Conservation (phyloP, 2,888 invertebrate genomes). For the Imbricaverruca yamaguchii region DNA sequence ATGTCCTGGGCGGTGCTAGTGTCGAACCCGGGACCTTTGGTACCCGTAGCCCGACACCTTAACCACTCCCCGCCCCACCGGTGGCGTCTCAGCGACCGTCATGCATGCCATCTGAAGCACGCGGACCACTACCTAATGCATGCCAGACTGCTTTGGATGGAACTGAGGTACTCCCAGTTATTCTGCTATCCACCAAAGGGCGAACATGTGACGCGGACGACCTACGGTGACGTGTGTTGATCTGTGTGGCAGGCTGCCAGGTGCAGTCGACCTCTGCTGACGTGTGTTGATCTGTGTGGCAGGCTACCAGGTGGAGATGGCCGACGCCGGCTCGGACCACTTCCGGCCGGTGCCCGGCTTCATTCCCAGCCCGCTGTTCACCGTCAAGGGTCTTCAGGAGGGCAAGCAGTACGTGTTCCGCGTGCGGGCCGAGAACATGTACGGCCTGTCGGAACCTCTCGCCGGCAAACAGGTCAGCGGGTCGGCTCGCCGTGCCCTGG, state of each 20-base stretch:
- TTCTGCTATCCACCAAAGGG: too few relatives aligned
- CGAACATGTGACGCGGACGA: too few relatives aligned
- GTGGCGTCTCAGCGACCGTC: too few relatives aligned
- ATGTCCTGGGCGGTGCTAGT: too few relatives aligned
- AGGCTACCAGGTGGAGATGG: constrained; percentile 91
- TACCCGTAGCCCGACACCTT: too few relatives aligned
- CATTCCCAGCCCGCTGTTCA: constrained; percentile 79
- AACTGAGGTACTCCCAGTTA: too few relatives aligned
- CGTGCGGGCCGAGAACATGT: constrained; percentile 92
- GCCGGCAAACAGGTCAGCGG: constrained; percentile 54
- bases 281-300: constrained; percentile 11
- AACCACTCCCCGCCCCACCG: too few relatives aligned
- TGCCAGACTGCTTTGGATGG: too few relatives aligned
- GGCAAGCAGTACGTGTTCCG: constrained; percentile 86
- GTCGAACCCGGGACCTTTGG: too few relatives aligned
- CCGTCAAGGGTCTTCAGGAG: constrained; percentile 79
- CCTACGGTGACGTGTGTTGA: background rate
- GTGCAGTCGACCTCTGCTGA: constrained; percentile 43
- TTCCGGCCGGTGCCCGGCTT: constrained; percentile 94
- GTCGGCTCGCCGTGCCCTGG: too few relatives aligned
- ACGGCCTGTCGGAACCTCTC: constrained; percentile 88
- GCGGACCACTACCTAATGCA: too few relatives aligned
- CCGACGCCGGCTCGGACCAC: constrained; percentile 79
- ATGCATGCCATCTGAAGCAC: too few relatives aligned
- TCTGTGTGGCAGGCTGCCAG: constrained; percentile 60